phyloP scores from a whole-genome alignment of 2,888 invertebrate species.

The Agrotis puta region DNA sequence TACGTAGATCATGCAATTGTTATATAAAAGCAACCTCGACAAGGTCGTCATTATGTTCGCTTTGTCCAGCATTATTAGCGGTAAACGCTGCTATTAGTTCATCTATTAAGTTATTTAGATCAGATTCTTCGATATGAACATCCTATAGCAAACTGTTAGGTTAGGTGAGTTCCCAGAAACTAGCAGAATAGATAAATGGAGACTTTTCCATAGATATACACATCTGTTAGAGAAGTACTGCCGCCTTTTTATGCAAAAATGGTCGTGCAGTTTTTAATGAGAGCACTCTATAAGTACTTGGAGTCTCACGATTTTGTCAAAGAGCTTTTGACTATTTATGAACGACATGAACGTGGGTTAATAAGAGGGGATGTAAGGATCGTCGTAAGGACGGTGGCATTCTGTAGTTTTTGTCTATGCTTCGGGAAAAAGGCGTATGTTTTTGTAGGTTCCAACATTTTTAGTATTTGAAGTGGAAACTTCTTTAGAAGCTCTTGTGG shows the following conservation, averaged over 20 bases:
- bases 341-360: too few species aligned
- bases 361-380: too few species aligned
- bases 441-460: too few species aligned
- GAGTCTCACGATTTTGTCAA: too few species aligned
- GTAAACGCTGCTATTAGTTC: conserved; percentile 14
- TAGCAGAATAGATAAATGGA: not conserved
- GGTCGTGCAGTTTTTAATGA: not conserved
- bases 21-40: conserved; percentile 11
- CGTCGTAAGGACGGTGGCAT: too few species aligned
- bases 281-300: not conserved
- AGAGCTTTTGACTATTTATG: too few species aligned
- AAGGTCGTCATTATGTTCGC: conserved; percentile 17
- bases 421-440: too few species aligned
- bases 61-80: not conserved
- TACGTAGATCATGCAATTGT: conserved; percentile 22
- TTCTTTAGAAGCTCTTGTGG: too few species aligned
- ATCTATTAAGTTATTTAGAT: conserved; percentile 33
- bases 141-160: not conserved
- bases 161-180: not conserved
- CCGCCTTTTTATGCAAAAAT: not conserved
- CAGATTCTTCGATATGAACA: not conserved
- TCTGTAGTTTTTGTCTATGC: too few species aligned
- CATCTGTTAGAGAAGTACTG: too few species aligned
- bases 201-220: not conserved
- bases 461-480: too few species aligned